A percentile compares a stretch with the other conserved stretches of the same genome.
phyloP scores from a whole-genome alignment of 2,888 invertebrate species.

The Chalcis sispes region DNA sequence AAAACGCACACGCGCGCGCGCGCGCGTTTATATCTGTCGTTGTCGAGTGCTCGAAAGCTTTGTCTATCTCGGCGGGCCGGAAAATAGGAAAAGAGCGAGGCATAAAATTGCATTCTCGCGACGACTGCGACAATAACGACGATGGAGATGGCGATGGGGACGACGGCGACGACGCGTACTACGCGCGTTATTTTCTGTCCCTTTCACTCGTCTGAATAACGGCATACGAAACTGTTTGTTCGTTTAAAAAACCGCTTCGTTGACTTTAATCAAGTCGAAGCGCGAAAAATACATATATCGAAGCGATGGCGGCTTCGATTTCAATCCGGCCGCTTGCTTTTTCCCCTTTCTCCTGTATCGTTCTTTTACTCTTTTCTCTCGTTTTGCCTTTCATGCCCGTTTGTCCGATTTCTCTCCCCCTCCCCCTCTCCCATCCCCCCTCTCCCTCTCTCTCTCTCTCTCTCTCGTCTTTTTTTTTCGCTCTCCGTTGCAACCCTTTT shows the following conservation, averaged over 20 bases:
- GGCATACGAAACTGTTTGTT: conserved; percentile 17
- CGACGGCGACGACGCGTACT: too few species aligned
- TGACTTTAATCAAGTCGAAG: conserved; percentile 45
- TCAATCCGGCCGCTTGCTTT: conserved; percentile 12
- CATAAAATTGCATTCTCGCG: conserved; percentile 49
- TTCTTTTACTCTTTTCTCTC: not conserved
- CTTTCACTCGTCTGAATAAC: not conserved
- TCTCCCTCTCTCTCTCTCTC: not conserved
- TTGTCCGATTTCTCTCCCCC: too few species aligned
- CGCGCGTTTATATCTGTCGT: not conserved
- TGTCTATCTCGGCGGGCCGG: conserved; percentile 45
- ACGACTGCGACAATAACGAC: not conserved
- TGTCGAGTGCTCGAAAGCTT: not conserved
- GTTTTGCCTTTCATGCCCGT: too few species aligned
- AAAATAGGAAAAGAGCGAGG: conserved; percentile 48
- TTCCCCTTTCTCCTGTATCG: not conserved
- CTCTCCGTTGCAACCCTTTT: not conserved
- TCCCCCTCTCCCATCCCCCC: not conserved
- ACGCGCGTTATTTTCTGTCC: not conserved
- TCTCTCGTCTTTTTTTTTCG: not conserved
- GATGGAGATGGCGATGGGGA: too few species aligned
- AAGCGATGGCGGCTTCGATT: conserved; percentile 33
- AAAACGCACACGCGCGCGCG: not conserved
- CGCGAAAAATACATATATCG: conserved; percentile 25
- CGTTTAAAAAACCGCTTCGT: conserved; percentile 31